Conservation (phyloP, 1,140 invertebrate species). For the Scaptomyza montana region DNA sequence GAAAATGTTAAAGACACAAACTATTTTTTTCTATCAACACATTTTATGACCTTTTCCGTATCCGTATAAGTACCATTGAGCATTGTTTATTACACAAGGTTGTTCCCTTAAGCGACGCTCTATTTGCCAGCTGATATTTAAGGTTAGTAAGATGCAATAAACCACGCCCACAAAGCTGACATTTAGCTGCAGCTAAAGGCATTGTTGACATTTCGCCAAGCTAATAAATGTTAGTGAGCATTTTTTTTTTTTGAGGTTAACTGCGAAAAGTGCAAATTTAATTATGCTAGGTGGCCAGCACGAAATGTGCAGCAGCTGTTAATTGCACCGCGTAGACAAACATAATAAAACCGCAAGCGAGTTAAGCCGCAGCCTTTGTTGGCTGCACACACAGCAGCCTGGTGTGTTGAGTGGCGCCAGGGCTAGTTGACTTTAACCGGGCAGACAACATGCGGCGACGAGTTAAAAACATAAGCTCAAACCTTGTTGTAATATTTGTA, state of each 20-base stretch:
- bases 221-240: constrained; percentile 30
- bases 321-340: constrained; percentile 40
- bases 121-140: background rate
- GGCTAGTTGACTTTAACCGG: constrained; percentile 1
- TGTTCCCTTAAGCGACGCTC: constrained; percentile 5
- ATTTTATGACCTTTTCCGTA: background rate
- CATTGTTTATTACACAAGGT: background rate
- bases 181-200: constrained; percentile 25
- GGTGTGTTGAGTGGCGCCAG: constrained; percentile 31
- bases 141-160: background rate
- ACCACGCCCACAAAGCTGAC: constrained; percentile 21
- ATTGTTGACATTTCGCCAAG: constrained; percentile 42
- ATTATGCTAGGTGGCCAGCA: constrained; percentile 44
- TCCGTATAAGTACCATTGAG: background rate
- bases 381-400: constrained; percentile 23
- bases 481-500: constrained; percentile 58
- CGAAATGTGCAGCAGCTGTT: constrained; percentile 28
- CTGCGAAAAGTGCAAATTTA: constrained; percentile 48
- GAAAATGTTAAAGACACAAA: too few relatives aligned
- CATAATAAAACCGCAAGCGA: constrained; percentile 38
- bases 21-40: background rate
- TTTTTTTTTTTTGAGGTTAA: constrained; percentile 22
- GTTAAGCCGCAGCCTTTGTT: constrained; percentile 39
- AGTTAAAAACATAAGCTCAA: constrained; percentile 36
- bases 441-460: background rate